phyloP scores from a whole-genome alignment of 2,888 invertebrate genomes.

The Lamellibrachia satsuma region DNA sequence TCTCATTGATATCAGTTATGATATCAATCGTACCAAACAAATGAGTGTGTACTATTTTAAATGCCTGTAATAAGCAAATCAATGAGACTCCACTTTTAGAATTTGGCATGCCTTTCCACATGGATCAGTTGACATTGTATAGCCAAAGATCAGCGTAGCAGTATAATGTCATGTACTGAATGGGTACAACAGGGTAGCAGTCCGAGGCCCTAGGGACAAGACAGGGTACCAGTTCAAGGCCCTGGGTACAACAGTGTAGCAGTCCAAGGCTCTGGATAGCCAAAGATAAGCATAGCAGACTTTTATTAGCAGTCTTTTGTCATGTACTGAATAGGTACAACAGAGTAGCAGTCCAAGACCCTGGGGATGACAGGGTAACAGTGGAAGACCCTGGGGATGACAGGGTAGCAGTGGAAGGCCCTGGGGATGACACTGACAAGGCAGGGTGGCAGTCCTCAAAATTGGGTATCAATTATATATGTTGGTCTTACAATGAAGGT shows the following conservation, averaged over 20 bases:
- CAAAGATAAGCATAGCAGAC: too few species aligned
- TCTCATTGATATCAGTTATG: background rate
- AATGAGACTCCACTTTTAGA: background rate
- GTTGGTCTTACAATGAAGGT: background rate
- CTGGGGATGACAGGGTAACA: too few species aligned
- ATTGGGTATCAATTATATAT: background rate
- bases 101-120: background rate
- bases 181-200: background rate
- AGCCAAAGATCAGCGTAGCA: background rate
- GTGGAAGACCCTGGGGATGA: background rate
- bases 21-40: background rate
- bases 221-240: background rate
- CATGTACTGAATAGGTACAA: too few species aligned
- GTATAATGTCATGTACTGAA: background rate
- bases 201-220: background rate
- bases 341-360: too few species aligned
- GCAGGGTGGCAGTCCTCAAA: background rate
- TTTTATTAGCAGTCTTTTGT: too few species aligned
- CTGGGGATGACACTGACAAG: background rate
- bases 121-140: background rate
- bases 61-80: background rate
- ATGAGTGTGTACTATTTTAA: background rate
- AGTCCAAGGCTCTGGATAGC: background rate
- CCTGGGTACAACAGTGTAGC: background rate
- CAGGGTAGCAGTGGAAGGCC: background rate